Conservation (phyloP, 1,140 invertebrate genomes). For the Hylaeus volcanicus region DNA sequence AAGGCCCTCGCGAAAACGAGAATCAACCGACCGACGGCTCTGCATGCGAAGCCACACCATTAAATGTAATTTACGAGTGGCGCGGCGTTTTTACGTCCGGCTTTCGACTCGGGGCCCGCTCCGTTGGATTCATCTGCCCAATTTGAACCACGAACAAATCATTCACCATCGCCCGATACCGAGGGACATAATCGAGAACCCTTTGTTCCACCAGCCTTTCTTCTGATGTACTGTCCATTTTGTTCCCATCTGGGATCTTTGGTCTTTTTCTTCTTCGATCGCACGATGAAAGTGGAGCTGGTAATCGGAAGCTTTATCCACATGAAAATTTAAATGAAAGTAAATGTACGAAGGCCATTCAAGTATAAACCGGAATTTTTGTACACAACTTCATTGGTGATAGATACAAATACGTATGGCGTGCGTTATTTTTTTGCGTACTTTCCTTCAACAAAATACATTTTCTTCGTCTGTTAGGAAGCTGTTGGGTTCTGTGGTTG, state of each 20-base stretch:
- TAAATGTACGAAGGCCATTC: too few species aligned
- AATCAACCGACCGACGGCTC: constrained; percentile 35
- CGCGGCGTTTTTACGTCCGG: constrained; percentile 50
- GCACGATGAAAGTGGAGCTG: not conserved
- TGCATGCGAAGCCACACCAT: constrained; percentile 51
- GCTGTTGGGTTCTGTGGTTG: too few species aligned
- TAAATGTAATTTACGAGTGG: constrained; percentile 67
- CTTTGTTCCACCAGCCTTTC: not conserved
- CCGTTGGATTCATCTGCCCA: constrained; percentile 39
- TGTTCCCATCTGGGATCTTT: too few species aligned
- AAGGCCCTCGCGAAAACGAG: constrained; percentile 20
- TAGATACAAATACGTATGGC: too few species aligned
- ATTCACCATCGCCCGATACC: constrained; percentile 15
- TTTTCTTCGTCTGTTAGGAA: too few species aligned
- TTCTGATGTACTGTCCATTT: too few species aligned
- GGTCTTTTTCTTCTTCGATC: not conserved
- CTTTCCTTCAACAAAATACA: too few species aligned
- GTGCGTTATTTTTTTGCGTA: too few species aligned
- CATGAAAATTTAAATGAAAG: too few species aligned
- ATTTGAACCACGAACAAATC: constrained; percentile 52
- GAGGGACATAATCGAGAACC: not conserved
- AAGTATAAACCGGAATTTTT: too few species aligned
- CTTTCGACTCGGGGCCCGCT: constrained; percentile 38
- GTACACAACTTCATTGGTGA: too few species aligned
- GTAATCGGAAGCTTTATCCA: too few species aligned